Evolutionary conservation across 1,140 invertebrate species (phyloP).

Genomic region (Lordiphosa clarofinis): DNA sequence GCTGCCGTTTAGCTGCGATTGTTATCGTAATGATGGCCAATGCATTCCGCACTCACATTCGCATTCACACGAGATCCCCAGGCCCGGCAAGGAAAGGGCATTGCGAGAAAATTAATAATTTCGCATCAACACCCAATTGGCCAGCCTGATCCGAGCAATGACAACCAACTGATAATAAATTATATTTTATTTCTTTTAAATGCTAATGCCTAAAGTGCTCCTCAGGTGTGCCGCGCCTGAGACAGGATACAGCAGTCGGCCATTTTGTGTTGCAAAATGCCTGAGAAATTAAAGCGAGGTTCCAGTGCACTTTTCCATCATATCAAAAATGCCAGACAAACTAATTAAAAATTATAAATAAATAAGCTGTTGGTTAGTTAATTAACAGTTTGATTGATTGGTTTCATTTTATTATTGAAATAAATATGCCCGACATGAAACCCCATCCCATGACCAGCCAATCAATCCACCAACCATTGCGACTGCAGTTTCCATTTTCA

Average conservation of each 20-base stretch:
- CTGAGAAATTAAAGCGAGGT: no score
- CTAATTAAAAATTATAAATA: slow-evolving; percentile 68
- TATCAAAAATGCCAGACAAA: slow-evolving; percentile 24
- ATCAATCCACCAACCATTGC: no score
- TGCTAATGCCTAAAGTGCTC: slow-evolving; percentile 48
- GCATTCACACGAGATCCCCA: slow-evolving; percentile 25
- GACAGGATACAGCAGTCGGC: not conserved
- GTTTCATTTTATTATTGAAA: slow-evolving; percentile 50
- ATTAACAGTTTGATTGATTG: slow-evolving; percentile 76
- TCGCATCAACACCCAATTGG: slow-evolving; percentile 73
- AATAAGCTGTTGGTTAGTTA: slow-evolving; percentile 62
- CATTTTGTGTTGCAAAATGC: not conserved
- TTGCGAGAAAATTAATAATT: slow-evolving; percentile 74
- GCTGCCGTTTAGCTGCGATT: slow-evolving; percentile 68
- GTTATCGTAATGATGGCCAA: slow-evolving; percentile 70
- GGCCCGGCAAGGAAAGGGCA: slow-evolving; percentile 18
- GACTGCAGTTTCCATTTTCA: no score
- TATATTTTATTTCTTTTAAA: slow-evolving; percentile 77
- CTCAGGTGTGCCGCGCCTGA: not conserved
- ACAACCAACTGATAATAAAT: slow-evolving; percentile 73
- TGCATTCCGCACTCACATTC: slow-evolving; percentile 48
- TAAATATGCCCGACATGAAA: slow-evolving; percentile 23
- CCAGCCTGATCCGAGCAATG: slow-evolving; percentile 26
- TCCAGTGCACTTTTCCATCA: no score
- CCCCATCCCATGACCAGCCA: no score